A percentile compares a stretch with the other conserved stretches of the same genome.
phyloP scores from a whole-genome alignment of 2,888 invertebrate species.

The Cheilosia vernalis region DNA sequence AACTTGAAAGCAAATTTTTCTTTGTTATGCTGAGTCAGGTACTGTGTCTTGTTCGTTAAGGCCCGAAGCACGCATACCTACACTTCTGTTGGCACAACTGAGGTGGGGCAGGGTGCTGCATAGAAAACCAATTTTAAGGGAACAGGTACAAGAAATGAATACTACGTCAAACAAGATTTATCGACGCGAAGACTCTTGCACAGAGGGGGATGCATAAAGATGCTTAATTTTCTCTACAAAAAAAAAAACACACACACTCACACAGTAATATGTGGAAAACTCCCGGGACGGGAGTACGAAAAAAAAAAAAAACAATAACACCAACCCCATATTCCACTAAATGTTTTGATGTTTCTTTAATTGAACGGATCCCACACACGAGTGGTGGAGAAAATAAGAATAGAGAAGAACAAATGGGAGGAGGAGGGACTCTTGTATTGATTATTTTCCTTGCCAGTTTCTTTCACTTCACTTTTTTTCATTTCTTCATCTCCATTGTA shows the following conservation, averaged over 20 bases:
- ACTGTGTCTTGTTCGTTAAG: slow-evolving; percentile 33
- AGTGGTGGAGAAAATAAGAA: slow-evolving; percentile 27
- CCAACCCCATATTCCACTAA: slow-evolving; percentile 12
- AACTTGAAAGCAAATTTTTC: slow-evolving; percentile 42
- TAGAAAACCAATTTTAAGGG: slow-evolving; percentile 38
- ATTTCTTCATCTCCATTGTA: slow-evolving; percentile 46
- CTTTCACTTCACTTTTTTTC: slow-evolving; percentile 52
- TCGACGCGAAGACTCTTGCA: slow-evolving; percentile 7
- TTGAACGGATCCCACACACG: slow-evolving; percentile 57
- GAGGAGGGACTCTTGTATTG: slow-evolving; percentile 64
- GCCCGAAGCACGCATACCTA: background rate
- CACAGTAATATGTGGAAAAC: slow-evolving; percentile 21
- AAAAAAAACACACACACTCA: background rate
- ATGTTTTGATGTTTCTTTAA: slow-evolving; percentile 62
- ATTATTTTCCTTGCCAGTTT: slow-evolving; percentile 69
- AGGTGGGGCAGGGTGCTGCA: background rate
- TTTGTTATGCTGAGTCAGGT: slow-evolving; percentile 59
- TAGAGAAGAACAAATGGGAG: slow-evolving; percentile 12
- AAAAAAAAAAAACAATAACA: slow-evolving; percentile 26
- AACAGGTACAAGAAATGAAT: slow-evolving; percentile 54
- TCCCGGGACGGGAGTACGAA: slow-evolving; percentile 25
- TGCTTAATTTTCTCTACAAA: slow-evolving; percentile 34
- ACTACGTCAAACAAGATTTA: slow-evolving; percentile 48
- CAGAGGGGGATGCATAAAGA: slow-evolving; percentile 27
- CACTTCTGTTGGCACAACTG: background rate